Percentiles rank a stretch among this genome's conserved stretches.
These are phyloP conservation scores for Pristionchus exspectatus DNA, from an alignment of 2,888 invertebrate genomes.

Conservation along the genomic window DNA sequence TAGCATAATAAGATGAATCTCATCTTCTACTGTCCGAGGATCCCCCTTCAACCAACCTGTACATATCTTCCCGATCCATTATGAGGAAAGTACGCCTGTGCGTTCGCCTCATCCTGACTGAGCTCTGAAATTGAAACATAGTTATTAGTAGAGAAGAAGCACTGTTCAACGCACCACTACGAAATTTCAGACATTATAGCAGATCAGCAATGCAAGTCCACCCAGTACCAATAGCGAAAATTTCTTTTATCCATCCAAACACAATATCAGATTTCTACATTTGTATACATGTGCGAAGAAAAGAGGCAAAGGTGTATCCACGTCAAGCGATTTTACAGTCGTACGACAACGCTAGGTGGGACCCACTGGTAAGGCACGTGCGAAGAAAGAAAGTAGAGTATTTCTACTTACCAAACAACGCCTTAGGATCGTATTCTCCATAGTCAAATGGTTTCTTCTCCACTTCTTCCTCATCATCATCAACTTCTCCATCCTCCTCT, in stretches of 20 bases:
- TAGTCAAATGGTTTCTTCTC: constrained; percentile 59
- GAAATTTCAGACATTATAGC: not conserved
- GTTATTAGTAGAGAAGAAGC: not conserved
- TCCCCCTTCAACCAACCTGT: not conserved
- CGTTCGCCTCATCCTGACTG: constrained; percentile 20
- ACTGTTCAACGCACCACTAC: not conserved
- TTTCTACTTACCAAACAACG: constrained; percentile 58
- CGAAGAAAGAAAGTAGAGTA: not conserved
- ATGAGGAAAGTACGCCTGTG: constrained; percentile 11
- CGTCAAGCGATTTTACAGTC: too few relatives aligned
- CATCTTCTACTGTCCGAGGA: not conserved
- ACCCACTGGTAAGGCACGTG: too few relatives aligned
- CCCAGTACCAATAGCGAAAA: not conserved
- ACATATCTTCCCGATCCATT: not conserved
- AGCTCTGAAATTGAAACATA: not conserved
- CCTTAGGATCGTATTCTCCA: constrained; percentile 59
- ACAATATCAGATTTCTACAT: too few relatives aligned
- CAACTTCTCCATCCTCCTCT: constrained; percentile 52
- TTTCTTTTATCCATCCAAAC: too few relatives aligned
- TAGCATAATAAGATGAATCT: not conserved
- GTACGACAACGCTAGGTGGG: too few relatives aligned
- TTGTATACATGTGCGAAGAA: too few relatives aligned
- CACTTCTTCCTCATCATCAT: constrained; percentile 41
- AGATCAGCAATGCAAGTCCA: not conserved
- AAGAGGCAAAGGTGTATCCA: too few relatives aligned